These are phyloP conservation scores for Entelurus aequoreus DNA, from an alignment of 2,113 vertebrate genomes.

Conservation along the genomic window DNA sequence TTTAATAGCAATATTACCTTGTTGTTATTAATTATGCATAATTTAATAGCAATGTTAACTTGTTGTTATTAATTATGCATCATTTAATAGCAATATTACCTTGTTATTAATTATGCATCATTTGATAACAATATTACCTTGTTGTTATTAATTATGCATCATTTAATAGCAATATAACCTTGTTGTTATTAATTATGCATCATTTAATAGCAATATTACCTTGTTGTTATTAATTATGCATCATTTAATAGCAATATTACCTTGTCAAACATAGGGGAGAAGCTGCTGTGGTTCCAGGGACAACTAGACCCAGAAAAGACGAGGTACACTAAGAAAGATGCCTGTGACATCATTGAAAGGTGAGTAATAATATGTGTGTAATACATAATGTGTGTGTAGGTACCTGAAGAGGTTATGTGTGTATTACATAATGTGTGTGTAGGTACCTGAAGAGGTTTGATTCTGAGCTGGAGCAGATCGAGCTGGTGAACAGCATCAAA, in stretches of 20 bases:
- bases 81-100: too few species aligned
- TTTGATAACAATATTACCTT: too few species aligned
- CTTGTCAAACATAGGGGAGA: conserved; percentile 77
- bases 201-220: too few species aligned
- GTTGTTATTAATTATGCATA: too few species aligned
- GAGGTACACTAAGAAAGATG: conserved; percentile 80
- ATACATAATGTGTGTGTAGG: conserved; percentile 56
- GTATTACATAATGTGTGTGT: neutral
- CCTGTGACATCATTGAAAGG: conserved; percentile 86
- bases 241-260: too few species aligned
- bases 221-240: neutral
- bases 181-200: neutral
- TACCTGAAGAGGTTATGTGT: conserved; percentile 82
- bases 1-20: too few species aligned
- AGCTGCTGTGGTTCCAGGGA: conserved; percentile 89
- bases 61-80: too few species aligned
- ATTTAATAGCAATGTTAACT: too few species aligned
- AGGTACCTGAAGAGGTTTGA: conserved; percentile 89
- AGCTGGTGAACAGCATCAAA: conserved; percentile 87
- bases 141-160: neutral
- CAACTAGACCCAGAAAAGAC: conserved; percentile 79
- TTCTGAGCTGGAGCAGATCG: conserved; percentile 88
- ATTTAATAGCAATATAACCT: too few species aligned
- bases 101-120: neutral
- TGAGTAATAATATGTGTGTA: too few species aligned